Base-by-base conservation (phyloP, 2,113 vertebrate species). In the Burhinus oedicnemus region DNA sequence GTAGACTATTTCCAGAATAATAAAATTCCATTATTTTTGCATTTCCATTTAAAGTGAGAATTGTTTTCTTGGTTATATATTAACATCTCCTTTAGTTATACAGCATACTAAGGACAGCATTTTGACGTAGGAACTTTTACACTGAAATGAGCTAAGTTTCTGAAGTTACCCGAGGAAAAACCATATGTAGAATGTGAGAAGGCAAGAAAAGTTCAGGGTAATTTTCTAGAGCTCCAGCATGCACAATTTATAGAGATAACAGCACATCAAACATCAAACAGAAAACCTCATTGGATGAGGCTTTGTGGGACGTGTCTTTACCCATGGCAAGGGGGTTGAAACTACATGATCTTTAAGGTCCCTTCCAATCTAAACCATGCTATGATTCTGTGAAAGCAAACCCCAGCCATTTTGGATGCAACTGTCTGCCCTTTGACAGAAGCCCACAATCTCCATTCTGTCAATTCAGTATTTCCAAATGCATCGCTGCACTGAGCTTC, bases 41-140 rank as follows among this genome's bases (percentile, higher is more conserved):
- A 84, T 94, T 91, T 82, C 32, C 51, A 60, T 78, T 82, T 89
- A 55, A 78, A 95, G 52, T 51, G 20, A 81, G 55, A 78, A 87
- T 84, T 58, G 27, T 40, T 83, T 74, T 81, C 65, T 79, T 32
- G 9, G 17, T 77, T 66, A 32, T 34, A 5, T 57, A 30, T 70
- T 91, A 89, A 19, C 64, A 66, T 57, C 30, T 89, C 51, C 61
- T 77, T 45, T 62, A 49, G 21, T 81, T 74, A 74, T 10, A 57
- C 16, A 74, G 42, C 26, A 52, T 52, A 70, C 30, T 61, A 52
- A 57, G 30, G 49, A 32, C 42, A 58, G 44, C 15, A 72, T 76
- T 76, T 80, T 88, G 57, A 71, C 40, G 32, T 9, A 60, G 29
- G 57, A 79, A 40, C 42, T 80, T 76, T 47, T 44, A 83, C 23